A percentile compares a stretch with the other conserved stretches of the same genome.
Evolutionary conservation across 2,888 invertebrate species (phyloP).

Genomic region (Diaperis boleti): DNA sequence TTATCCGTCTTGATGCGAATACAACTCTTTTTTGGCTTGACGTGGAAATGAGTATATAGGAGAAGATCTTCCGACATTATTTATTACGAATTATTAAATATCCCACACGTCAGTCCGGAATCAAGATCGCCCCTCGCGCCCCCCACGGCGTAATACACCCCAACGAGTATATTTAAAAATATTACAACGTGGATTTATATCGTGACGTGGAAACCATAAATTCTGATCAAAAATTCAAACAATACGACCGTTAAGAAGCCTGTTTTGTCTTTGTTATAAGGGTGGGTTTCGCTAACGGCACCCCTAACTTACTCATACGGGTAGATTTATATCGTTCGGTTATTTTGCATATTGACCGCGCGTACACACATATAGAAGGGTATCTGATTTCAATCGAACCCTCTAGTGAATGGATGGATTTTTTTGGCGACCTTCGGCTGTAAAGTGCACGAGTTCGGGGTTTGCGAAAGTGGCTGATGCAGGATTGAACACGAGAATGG

Average conservation of each 20-base stretch:
- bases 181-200: slow-evolving; percentile 60
- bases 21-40: background rate
- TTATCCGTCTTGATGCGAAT: too few relatives aligned
- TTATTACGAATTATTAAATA: too few relatives aligned
- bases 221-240: slow-evolving; percentile 61
- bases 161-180: slow-evolving; percentile 57
- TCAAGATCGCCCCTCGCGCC: too few relatives aligned
- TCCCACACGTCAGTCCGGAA: too few relatives aligned
- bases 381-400: slow-evolving; percentile 49
- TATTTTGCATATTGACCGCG: slow-evolving; percentile 54
- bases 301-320: slow-evolving; percentile 40
- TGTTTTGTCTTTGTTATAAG: slow-evolving; percentile 45
- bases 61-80: too few relatives aligned
- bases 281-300: slow-evolving; percentile 42
- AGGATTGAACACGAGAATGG: too few relatives aligned
- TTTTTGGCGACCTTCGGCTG: slow-evolving; percentile 21
- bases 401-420: slow-evolving; percentile 25
- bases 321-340: slow-evolving; percentile 44
- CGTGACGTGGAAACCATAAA: slow-evolving; percentile 60
- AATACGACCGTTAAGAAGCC: slow-evolving; percentile 50
- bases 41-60: too few relatives aligned
- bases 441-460: too few relatives aligned
- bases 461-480: too few relatives aligned
- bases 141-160: too few relatives aligned
- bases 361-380: slow-evolving; percentile 47